Base-by-base conservation (phyloP, 2,888 invertebrate species). In the Troides oblongomaculatus region DNA sequence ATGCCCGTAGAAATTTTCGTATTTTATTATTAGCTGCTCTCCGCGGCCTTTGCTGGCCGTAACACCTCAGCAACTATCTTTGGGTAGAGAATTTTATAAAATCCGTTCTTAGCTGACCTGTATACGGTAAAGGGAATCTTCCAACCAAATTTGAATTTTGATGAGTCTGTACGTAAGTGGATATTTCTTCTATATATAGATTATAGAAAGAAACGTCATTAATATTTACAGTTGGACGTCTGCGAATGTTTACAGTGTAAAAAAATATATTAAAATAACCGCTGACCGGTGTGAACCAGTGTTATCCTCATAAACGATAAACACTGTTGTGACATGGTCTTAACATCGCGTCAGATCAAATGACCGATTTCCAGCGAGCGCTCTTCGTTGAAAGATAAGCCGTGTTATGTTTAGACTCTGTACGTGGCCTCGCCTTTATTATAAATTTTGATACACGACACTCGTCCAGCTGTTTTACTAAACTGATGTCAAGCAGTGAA, bases 341-440 rank as follows among this genome's bases (percentile, higher is more conserved):
- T 69, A 66, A 63, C 68, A 64, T 53, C 67, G 75, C 76, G 77
- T 77, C 78, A 78, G 82, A 82, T 87, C 85, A 79, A 75, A 81
- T 89, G 85, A 77, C 87, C 84, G 81, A 81, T 76, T 87, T 87
- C 86, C 81, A 80, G 76, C 79, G 77, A 86, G 80, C 76, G 77
- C 76, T 61, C 69, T 61, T 76, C 78, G 75, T 77, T 74, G 79
- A 79, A 80, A 85, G 83, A 86, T 86, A 85, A 87, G 74, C 75
- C 74, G 46, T 66, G 66, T 77, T 73, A 63, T 86, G 83, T 87
- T 88, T 82, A 84, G 84, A 81, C 79, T 84, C 78, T 76, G 76
- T 78, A 77, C 74, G 73, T 81, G 84, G 83, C 83, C 83, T 85
- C 82, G 79, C 75, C 73, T 76, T 82, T 82, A 83, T 81, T 78